Conservation (phyloP, 2,113 vertebrate genomes). For the Stomatorhinus ivindoensis region DNA sequence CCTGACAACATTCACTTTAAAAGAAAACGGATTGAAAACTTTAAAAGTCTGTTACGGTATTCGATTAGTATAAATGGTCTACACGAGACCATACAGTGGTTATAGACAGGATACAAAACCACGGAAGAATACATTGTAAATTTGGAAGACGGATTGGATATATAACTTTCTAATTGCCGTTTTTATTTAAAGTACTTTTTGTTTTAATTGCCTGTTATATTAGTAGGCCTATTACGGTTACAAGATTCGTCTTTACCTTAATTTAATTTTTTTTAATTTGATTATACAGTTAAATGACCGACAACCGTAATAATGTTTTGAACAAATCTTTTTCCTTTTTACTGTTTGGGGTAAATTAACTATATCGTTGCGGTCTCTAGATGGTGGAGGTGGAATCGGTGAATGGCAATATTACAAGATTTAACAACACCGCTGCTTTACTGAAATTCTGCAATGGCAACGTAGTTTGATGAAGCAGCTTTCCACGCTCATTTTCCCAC, state of each 20-base stretch:
- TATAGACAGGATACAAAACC: neutral
- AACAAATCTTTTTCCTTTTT: neutral
- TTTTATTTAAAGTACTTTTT: neutral
- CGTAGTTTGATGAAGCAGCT: neutral
- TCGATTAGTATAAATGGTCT: neutral
- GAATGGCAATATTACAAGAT: neutral
- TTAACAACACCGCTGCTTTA: constrained; percentile 2
- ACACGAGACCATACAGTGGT: neutral
- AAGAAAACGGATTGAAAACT: neutral
- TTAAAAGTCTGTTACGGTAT: neutral
- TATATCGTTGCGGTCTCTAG: neutral
- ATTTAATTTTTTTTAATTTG: neutral
- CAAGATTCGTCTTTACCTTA: neutral
- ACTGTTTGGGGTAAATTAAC: neutral
- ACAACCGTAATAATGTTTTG: constrained; percentile 3
- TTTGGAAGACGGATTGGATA: neutral
- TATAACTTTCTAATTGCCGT: neutral
- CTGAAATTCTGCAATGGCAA: neutral
- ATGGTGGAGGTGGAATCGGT: neutral
- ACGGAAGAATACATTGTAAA: neutral
- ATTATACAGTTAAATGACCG: neutral
- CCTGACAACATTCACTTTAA: constrained; percentile 4
- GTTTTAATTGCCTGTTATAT: neutral
- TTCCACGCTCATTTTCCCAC: neutral
- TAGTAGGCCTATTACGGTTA: neutral